Base-by-base conservation (phyloP, 2,888 invertebrate species). In the Patella ulyssiponensis region DNA sequence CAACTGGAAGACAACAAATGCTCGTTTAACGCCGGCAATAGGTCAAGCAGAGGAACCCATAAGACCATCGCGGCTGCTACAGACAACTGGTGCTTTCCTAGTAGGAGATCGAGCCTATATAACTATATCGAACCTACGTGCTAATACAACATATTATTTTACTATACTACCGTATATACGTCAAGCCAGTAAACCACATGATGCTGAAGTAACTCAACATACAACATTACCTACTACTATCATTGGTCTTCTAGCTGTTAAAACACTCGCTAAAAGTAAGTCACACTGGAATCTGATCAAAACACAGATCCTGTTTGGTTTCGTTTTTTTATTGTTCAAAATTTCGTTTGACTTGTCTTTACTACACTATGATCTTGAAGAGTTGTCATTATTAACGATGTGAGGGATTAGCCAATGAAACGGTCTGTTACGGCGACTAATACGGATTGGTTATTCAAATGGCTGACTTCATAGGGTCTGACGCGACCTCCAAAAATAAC, bases 101-200 rank as follows among this genome's bases (percentile, higher is more conserved):
- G 82, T 82, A 20, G 81, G 75, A 4, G 75, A 77, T n/a, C 73
- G 82, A 23, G 82, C 79, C 33, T 82, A 74, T 74, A 79, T 83
- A 71, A 82, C 82, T 14, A 69, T 82, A 64, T 78, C 79, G 14
- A 81, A 78, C 20, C 76, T 83, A 79, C 23, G 75, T 20, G 78
- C 82, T n/a, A 78, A 81, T 74, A 83, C 82, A 0, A 80, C 81
- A 11, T 83, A 81, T 75, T 83, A 77, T 27, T 77, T 83, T 51
- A 78, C 78, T 52, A 80, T 82, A 17, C 71, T 74, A 73, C 80
- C 80, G n/a, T 53, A 77, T 33, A 44, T 69, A 7, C 1, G 20
- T 73, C 44, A 23, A 51, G 12, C 73, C 54, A 44, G 33, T 78
- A n/a, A 78, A 77, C 74, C 78, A 78, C 75, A 64, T 73, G 11